Evolutionary conservation across 1,140 invertebrate species (phyloP).

Genomic region (Berghia stephanieae): DNA sequence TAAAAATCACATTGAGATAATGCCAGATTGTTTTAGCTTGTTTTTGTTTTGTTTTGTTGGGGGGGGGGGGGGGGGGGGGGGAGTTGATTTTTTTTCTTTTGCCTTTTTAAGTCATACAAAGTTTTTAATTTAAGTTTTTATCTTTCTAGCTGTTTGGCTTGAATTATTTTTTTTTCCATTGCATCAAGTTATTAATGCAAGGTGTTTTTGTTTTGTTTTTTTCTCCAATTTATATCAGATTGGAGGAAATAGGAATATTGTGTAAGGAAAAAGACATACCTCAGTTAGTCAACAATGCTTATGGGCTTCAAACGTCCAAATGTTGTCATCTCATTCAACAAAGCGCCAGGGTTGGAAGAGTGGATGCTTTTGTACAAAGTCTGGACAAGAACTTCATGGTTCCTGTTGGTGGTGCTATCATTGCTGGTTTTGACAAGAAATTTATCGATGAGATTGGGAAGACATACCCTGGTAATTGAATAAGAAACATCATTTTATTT

Average conservation of each 20-base stretch:
- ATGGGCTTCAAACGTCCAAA: conserved; percentile 82
- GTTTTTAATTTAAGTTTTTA: no score
- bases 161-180: background rate
- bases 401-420: conserved; percentile 86
- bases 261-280: conserved; percentile 77
- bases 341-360: conserved; percentile 71
- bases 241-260: conserved; percentile 70
- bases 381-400: conserved; percentile 91
- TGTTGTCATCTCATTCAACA: conserved; percentile 80
- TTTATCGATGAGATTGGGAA: conserved; percentile 77
- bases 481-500: no score
- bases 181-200: no score
- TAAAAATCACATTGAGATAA: no score
- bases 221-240: conserved; percentile 42
- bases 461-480: conserved; percentile 77
- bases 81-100: no score
- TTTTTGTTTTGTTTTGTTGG: no score
- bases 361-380: conserved; percentile 87
- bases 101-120: conserved; percentile 17
- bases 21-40: no score
- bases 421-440: conserved; percentile 79
- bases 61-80: no score
- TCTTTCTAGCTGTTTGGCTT: background rate
- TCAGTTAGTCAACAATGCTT: conserved; percentile 89
- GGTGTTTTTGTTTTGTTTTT: no score